phyloP scores from a whole-genome alignment of 1,140 invertebrate genomes.

The Drosophila pruinosa region DNA sequence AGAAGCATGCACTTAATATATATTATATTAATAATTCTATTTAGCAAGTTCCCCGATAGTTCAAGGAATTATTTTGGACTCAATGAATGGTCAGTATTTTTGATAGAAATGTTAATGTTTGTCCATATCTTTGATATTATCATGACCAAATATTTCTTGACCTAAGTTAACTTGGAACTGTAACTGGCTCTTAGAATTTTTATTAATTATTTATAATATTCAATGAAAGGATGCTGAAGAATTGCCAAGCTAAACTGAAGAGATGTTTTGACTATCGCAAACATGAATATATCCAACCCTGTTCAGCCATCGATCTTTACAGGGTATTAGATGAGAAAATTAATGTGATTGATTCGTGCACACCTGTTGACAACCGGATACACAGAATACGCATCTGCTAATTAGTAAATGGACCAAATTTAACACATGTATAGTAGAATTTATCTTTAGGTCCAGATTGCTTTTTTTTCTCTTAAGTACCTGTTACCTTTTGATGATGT shows the following conservation, averaged over 20 bases:
- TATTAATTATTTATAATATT: not conserved
- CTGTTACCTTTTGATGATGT: not conserved
- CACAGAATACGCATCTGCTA: constrained; percentile 8
- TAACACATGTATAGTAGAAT: not conserved
- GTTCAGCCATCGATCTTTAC: not conserved
- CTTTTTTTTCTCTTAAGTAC: not conserved
- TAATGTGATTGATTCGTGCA: not conserved
- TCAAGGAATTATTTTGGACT: not conserved
- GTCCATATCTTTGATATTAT: not conserved
- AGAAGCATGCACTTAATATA: not conserved
- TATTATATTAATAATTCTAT: not conserved
- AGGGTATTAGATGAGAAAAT: not conserved
- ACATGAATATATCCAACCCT: not conserved
- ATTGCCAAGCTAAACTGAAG: no score
- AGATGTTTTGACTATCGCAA: not conserved
- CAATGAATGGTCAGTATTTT: not conserved
- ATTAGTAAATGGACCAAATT: not conserved
- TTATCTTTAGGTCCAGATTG: constrained; percentile 8
- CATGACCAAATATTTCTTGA: not conserved
- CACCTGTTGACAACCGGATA: not conserved
- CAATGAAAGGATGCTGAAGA: no score
- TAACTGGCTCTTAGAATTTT: no score
- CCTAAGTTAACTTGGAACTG: not conserved
- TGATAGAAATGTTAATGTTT: not conserved
- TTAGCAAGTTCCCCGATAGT: no score